Percentiles rank a stretch among this genome's conserved stretches.
These are phyloP conservation scores for Urocitellus parryii DNA, from an alignment of 2,113 vertebrate genomes.

Conservation along the genomic window DNA sequence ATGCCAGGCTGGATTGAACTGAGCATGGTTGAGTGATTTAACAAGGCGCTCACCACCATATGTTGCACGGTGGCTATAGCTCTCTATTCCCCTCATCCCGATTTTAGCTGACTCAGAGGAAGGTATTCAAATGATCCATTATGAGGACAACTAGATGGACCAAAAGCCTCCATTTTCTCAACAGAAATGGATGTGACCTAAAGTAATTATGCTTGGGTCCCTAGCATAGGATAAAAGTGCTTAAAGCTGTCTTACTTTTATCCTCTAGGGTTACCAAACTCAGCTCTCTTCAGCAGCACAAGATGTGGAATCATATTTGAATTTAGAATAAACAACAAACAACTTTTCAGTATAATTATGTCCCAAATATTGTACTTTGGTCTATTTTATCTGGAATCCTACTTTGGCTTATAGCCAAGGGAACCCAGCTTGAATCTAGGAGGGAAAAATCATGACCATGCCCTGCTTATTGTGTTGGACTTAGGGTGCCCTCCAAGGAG, in stretches of 20 bases:
- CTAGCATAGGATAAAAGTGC: background rate
- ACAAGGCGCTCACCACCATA: rapidly evolving
- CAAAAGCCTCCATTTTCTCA: background rate
- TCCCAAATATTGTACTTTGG: background rate
- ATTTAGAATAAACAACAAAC: background rate
- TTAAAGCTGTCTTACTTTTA: background rate
- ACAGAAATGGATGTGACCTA: background rate
- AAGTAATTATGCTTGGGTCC: background rate
- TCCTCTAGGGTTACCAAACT: background rate
- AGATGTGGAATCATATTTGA: background rate
- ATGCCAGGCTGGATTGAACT: background rate
- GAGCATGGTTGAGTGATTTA: background rate
- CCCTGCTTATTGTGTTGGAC: background rate
- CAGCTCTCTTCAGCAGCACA: background rate
- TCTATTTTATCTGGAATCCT: background rate
- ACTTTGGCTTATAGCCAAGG: too few relatives aligned
- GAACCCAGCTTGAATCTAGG: background rate
- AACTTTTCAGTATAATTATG: background rate
- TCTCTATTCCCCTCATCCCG: too few relatives aligned
- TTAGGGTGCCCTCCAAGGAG: background rate
- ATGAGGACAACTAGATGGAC: background rate
- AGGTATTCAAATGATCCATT: background rate
- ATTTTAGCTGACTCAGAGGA: background rate
- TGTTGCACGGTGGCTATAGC: too few relatives aligned
- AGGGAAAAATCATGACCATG: background rate